These are phyloP conservation scores for Balaeniceps rex DNA, from an alignment of 2,113 vertebrate species.

Conservation along the genomic window DNA sequence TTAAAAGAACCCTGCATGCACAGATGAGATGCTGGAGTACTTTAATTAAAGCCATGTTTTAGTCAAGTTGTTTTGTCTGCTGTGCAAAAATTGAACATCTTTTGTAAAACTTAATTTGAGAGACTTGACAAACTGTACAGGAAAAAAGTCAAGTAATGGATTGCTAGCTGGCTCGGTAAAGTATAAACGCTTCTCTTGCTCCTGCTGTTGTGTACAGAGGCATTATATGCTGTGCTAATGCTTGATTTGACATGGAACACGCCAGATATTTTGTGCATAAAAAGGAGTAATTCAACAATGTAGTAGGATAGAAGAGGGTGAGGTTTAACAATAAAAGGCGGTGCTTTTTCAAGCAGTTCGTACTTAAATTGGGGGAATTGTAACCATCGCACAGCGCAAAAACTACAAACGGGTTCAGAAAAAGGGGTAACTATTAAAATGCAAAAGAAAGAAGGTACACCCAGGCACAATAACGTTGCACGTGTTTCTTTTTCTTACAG, in stretches of 20 bases:
- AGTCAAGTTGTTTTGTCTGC: background rate
- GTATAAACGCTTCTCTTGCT: background rate
- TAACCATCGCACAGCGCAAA: background rate
- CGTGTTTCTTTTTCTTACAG: background rate
- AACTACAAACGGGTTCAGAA: background rate
- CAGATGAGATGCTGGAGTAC: background rate
- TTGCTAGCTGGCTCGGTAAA: background rate
- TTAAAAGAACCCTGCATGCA: background rate
- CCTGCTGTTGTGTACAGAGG: background rate
- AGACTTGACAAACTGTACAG: background rate
- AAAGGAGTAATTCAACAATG: background rate
- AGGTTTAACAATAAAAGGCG: background rate
- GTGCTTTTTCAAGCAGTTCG: background rate
- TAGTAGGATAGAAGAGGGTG: background rate
- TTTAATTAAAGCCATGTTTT: background rate
- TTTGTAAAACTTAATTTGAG: background rate
- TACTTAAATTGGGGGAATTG: background rate
- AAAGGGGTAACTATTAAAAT: background rate
- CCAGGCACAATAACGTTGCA: background rate
- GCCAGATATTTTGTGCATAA: background rate
- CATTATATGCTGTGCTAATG: background rate
- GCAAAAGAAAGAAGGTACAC: background rate
- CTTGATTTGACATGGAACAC: background rate
- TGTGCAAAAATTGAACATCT: background rate
- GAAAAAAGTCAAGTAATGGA: background rate